Evolutionary conservation across 2,888 invertebrate genomes (phyloP).

Genomic region (Tetragnatha montana): DNA sequence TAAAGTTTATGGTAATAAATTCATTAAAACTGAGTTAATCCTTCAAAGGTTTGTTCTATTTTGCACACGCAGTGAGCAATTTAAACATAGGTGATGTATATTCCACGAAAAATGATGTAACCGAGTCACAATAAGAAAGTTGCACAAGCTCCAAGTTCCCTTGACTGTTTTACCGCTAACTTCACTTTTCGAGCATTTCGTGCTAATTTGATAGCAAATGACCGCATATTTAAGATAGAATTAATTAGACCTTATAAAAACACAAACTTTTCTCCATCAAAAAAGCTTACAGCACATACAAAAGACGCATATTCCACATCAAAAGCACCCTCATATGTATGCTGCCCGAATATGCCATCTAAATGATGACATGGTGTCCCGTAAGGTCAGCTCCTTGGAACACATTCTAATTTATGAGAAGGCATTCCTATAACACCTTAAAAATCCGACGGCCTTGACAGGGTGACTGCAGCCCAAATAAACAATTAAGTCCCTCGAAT

Average conservation of each 20-base stretch:
- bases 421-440: conserved; percentile 27
- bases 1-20: too few species aligned
- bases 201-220: background rate
- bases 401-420: conserved; percentile 39
- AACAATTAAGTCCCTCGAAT: conserved; percentile 47
- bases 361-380: background rate
- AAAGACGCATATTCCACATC: background rate
- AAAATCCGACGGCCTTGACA: conserved; percentile 42
- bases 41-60: too few species aligned
- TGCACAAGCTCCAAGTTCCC: background rate
- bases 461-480: conserved; percentile 46
- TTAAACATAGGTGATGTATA: background rate
- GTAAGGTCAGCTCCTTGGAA: background rate
- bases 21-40: too few species aligned
- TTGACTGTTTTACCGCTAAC: background rate
- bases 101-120: background rate
- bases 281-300: background rate
- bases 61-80: too few species aligned
- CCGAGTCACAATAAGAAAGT: background rate
- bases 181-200: background rate
- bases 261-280: background rate
- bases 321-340: background rate
- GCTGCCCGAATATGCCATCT: background rate
- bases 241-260: background rate
- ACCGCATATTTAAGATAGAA: background rate